Percentiles rank a stretch among this genome's conserved stretches.
These are phyloP conservation scores for Encarsia formosa DNA, from an alignment of 2,888 invertebrate species.

Conservation along the genomic window DNA sequence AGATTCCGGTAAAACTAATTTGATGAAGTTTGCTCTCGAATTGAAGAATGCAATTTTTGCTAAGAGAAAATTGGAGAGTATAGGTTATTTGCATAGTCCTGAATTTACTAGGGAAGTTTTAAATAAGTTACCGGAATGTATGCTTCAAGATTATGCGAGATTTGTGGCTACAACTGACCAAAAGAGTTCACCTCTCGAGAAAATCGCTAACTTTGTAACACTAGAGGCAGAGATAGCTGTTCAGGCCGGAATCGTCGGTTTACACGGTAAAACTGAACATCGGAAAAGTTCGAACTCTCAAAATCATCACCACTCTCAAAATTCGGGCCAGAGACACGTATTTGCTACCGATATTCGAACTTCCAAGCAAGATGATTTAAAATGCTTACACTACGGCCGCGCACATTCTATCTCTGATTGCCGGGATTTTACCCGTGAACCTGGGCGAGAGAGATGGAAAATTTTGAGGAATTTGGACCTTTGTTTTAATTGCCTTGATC, in stretches of 20 bases:
- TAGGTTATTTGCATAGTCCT: background rate
- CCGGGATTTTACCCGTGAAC: too few species aligned
- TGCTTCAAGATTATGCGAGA: background rate
- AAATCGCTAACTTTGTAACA: background rate
- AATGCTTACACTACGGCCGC: too few species aligned
- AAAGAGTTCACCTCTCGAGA: background rate
- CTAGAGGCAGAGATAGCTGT: background rate
- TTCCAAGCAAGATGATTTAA: too few species aligned
- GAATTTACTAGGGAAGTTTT: background rate
- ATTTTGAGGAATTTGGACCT: too few species aligned
- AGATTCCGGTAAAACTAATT: background rate
- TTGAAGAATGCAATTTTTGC: background rate
- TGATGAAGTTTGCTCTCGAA: background rate
- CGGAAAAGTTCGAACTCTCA: background rate
- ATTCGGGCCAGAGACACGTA: too few species aligned
- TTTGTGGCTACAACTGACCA: background rate
- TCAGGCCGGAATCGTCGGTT: background rate
- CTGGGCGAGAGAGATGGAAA: too few species aligned
- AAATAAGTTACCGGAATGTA: background rate
- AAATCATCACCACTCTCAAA: background rate
- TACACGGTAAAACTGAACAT: background rate
- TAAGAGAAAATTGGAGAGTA: background rate
- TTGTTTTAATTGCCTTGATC: too few species aligned
- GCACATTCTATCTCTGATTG: too few species aligned
- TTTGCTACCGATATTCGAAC: too few species aligned